Percentiles rank a stretch among this genome's conserved stretches.
phyloP scores from a whole-genome alignment of 2,888 invertebrate species.

The Agonopterix heracliana region DNA sequence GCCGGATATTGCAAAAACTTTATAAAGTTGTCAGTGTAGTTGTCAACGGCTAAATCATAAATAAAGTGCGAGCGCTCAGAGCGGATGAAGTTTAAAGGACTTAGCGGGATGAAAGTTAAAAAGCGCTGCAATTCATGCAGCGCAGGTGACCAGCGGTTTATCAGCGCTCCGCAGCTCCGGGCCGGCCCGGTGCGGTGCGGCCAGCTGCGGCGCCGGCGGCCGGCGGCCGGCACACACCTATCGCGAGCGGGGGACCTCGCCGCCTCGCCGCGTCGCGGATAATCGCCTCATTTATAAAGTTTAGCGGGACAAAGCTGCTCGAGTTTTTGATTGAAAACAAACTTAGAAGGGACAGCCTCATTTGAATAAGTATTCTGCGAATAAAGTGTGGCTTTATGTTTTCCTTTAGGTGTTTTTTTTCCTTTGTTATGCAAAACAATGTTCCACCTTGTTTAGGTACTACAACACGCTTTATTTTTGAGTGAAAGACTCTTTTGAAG shows the following conservation, averaged over 20 bases:
- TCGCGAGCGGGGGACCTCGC: slow-evolving; percentile 46
- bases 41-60: slow-evolving; percentile 65
- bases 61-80: slow-evolving; percentile 61
- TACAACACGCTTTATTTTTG: slow-evolving; percentile 76
- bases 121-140: slow-evolving; percentile 73
- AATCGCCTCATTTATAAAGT: slow-evolving; percentile 77
- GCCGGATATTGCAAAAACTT: slow-evolving; percentile 41
- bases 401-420: slow-evolving; percentile 74
- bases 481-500: slow-evolving; percentile 76
- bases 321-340: slow-evolving; percentile 77
- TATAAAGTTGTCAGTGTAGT: slow-evolving; percentile 45
- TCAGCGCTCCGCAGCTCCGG: slow-evolving; percentile 56
- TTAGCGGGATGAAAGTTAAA: slow-evolving; percentile 70
- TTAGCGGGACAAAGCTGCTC: slow-evolving; percentile 73
- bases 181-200: slow-evolving; percentile 16
- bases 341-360: slow-evolving; percentile 77
- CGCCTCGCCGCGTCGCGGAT: slow-evolving; percentile 46
- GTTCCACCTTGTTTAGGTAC: slow-evolving; percentile 76
- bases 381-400: slow-evolving; percentile 77
- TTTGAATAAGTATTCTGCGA: slow-evolving; percentile 77
- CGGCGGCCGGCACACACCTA: slow-evolving; percentile 42
- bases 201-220: slow-evolving; percentile 12
- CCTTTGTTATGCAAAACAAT: slow-evolving; percentile 77
- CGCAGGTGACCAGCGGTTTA: slow-evolving; percentile 73
- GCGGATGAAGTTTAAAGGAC: slow-evolving; percentile 68